Conservation (phyloP, 2,888 invertebrate species). For the Sinelater perroti region DNA sequence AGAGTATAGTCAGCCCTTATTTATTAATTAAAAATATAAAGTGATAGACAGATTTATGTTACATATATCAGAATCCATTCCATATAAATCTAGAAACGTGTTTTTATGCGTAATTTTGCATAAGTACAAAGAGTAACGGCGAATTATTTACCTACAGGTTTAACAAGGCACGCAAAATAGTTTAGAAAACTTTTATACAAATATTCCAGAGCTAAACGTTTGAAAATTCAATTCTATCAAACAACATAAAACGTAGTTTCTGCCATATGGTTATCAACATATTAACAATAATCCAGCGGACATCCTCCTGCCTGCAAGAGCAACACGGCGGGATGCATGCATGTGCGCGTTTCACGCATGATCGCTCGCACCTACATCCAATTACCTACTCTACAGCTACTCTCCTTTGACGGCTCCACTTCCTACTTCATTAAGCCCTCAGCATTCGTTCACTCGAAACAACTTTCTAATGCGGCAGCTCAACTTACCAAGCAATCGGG, state of each 20-base stretch:
- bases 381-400: slow-evolving; percentile 12
- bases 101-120: slow-evolving; percentile 35
- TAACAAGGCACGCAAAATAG: slow-evolving; percentile 60
- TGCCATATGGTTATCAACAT: slow-evolving; percentile 29
- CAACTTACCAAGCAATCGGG: no score
- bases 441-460: no score
- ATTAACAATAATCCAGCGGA: slow-evolving; percentile 26
- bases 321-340: slow-evolving; percentile 15
- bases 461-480: no score
- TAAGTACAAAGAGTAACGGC: slow-evolving; percentile 44
- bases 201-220: slow-evolving; percentile 49
- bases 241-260: slow-evolving; percentile 31
- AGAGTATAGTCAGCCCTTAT: slow-evolving; percentile 57
- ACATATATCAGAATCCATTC: slow-evolving; percentile 55
- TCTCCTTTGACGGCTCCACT: slow-evolving; percentile 16
- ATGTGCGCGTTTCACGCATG: neutral
- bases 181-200: slow-evolving; percentile 53
- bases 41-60: slow-evolving; percentile 56
- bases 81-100: slow-evolving; percentile 58
- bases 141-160: slow-evolving; percentile 56
- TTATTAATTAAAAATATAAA: slow-evolving; percentile 60
- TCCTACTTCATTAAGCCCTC: slow-evolving; percentile 11
- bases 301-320: slow-evolving; percentile 43
- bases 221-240: slow-evolving; percentile 44
- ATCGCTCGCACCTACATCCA: neutral